A percentile compares a stretch with the other conserved stretches of the same genome.
Conservation (phyloP, 2,888 invertebrate genomes). For the Neuroscelio doddi region DNA sequence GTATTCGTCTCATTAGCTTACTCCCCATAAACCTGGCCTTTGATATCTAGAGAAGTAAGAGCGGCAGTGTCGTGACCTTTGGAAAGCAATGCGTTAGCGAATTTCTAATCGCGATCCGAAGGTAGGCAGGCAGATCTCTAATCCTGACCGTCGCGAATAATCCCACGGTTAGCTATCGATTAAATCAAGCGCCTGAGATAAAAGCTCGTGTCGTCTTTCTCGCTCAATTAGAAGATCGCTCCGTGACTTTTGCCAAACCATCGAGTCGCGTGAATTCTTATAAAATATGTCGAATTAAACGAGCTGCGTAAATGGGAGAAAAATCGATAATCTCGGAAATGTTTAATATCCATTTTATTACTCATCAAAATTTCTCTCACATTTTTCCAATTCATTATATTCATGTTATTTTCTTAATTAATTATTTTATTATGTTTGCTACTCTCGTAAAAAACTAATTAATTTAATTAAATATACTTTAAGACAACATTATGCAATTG, state of each 20-base stretch:
- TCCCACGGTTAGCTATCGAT: slow-evolving; percentile 44
- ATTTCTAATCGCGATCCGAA: slow-evolving; percentile 42
- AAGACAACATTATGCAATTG: too few relatives aligned
- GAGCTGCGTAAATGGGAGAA: background rate
- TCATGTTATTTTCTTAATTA: too few relatives aligned
- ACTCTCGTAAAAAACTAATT: too few relatives aligned
- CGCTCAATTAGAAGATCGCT: slow-evolving; percentile 9
- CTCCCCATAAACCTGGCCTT: slow-evolving; percentile 48
- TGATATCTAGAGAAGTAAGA: slow-evolving; percentile 25
- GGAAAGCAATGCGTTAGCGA: slow-evolving; percentile 45
- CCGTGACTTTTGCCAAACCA: slow-evolving; percentile 1
- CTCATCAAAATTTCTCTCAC: background rate
- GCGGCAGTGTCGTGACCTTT: slow-evolving; percentile 48
- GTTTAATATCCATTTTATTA: background rate
- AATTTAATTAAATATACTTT: too few relatives aligned
- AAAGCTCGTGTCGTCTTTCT: slow-evolving; percentile 8
- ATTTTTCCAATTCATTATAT: too few relatives aligned
- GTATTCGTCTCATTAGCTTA: slow-evolving; percentile 39
- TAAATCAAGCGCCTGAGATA: slow-evolving; percentile 25
- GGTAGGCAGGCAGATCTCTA: slow-evolving; percentile 5
- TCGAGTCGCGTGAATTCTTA: slow-evolving; percentile 1
- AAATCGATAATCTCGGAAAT: background rate
- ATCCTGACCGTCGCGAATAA: slow-evolving; percentile 7
- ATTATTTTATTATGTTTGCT: too few relatives aligned
- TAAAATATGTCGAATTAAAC: slow-evolving; percentile 1